phyloP scores from a whole-genome alignment of 2,888 invertebrate genomes.

The Cryptops parisi region DNA sequence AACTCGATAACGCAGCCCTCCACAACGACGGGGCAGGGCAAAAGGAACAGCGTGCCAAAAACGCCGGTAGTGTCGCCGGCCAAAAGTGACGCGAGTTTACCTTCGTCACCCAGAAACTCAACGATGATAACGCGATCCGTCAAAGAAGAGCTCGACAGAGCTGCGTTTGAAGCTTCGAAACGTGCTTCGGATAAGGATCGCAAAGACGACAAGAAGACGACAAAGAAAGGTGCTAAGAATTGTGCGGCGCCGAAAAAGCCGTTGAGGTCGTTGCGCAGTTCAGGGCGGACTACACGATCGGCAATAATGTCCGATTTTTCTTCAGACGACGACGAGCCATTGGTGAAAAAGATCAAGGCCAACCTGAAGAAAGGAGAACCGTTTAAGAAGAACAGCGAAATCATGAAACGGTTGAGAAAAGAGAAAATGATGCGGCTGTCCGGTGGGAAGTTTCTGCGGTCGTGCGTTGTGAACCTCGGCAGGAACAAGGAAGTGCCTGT shows the following conservation, averaged over 20 bases:
- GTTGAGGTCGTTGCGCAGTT: not conserved
- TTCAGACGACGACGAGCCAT: slow-evolving; percentile 17
- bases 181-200: not conserved
- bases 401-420: not conserved
- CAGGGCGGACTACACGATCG: too few relatives aligned
- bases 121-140: slow-evolving; percentile 7
- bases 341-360: slow-evolving; percentile 9
- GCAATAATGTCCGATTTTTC: slow-evolving; percentile 18
- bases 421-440: not conserved
- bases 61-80: not conserved
- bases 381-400: not conserved
- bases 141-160: slow-evolving; percentile 9
- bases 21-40: not conserved
- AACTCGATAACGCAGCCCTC: not conserved
- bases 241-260: not conserved
- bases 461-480: not conserved
- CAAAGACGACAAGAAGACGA: not conserved
- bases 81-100: too few relatives aligned
- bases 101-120: slow-evolving; percentile 2
- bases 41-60: too few relatives aligned
- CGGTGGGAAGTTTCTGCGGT: not conserved
- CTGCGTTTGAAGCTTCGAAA: slow-evolving; percentile 13
- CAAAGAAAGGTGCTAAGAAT: not conserved
- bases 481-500: slow-evolving; percentile 6
- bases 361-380: not conserved